Percentiles rank a stretch among this genome's conserved stretches.
Evolutionary conservation across 2,113 vertebrate genomes (phyloP).

Genomic region (Gracilinanus agilis): DNA sequence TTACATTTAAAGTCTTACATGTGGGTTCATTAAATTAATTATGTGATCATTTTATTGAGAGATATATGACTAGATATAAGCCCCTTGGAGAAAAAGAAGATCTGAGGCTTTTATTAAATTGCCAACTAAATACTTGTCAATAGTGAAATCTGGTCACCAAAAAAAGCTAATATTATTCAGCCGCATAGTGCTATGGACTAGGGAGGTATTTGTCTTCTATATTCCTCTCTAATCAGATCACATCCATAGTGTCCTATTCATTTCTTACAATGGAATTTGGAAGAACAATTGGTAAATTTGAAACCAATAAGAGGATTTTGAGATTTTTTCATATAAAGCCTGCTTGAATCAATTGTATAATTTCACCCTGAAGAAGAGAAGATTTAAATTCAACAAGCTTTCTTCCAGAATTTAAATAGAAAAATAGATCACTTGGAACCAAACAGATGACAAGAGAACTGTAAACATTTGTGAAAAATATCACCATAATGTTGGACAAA

Average conservation of each 20-base stretch:
- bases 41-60: not conserved
- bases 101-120: not conserved
- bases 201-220: not conserved
- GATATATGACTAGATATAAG: not conserved
- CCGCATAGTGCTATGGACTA: not conserved
- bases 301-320: not conserved
- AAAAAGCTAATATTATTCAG: not conserved
- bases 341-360: not conserved
- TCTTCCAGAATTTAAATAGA: not conserved
- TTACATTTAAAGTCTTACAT: not conserved
- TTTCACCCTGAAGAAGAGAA: not conserved
- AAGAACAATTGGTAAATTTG: not conserved
- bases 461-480: too few species aligned
- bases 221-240: not conserved
- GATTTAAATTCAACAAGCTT: not conserved
- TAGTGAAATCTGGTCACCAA: not conserved
- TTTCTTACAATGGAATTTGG: not conserved
- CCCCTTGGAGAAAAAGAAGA: not conserved
- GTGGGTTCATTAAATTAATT: not conserved
- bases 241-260: not conserved
- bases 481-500: too few species aligned
- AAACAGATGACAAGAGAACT: too few species aligned
- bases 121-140: not conserved
- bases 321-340: not conserved
- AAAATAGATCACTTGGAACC: too few species aligned